Evolutionary conservation across 2,888 invertebrate genomes (phyloP).

Genomic region (Loripinus fragilis): DNA sequence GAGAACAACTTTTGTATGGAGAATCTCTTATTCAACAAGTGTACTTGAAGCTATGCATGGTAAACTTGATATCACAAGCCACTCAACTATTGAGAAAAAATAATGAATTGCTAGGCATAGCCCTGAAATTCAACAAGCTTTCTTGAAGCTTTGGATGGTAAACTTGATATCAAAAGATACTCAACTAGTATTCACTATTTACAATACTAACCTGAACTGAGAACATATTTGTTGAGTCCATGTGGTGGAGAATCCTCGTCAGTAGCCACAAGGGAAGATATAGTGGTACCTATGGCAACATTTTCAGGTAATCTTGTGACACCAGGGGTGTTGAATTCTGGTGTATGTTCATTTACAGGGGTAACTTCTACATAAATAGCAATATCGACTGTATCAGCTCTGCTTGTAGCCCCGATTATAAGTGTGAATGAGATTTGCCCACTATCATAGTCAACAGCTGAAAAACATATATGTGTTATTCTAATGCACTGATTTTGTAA

Average conservation of each 20-base stretch:
- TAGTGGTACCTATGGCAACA: slow-evolving; percentile 52
- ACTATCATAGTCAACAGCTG: slow-evolving; percentile 73
- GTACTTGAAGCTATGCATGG: too few species aligned
- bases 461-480: neutral
- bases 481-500: too few species aligned
- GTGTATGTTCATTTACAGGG: slow-evolving; percentile 73
- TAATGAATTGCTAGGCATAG: too few species aligned
- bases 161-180: too few species aligned
- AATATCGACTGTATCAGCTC: slow-evolving; percentile 49
- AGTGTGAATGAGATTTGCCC: slow-evolving; percentile 62
- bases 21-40: too few species aligned
- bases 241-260: slow-evolving; percentile 62
- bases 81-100: too few species aligned
- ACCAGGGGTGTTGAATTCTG: slow-evolving; percentile 57
- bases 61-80: too few species aligned
- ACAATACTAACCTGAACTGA: slow-evolving; percentile 56
- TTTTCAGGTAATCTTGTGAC: slow-evolving; percentile 58
- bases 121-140: too few species aligned
- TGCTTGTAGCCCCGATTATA: slow-evolving; percentile 64
- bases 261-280: slow-evolving; percentile 67
- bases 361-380: slow-evolving; percentile 61
- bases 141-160: too few species aligned
- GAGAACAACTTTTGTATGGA: too few species aligned
- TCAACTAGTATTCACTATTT: too few species aligned
- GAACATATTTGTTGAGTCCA: slow-evolving; percentile 53